Percentiles rank a stretch among this genome's conserved stretches.
Evolutionary conservation across 92 coral and sea anemone genomes (phyloP).

Genomic region (Isaurus tuberculatus): DNA sequence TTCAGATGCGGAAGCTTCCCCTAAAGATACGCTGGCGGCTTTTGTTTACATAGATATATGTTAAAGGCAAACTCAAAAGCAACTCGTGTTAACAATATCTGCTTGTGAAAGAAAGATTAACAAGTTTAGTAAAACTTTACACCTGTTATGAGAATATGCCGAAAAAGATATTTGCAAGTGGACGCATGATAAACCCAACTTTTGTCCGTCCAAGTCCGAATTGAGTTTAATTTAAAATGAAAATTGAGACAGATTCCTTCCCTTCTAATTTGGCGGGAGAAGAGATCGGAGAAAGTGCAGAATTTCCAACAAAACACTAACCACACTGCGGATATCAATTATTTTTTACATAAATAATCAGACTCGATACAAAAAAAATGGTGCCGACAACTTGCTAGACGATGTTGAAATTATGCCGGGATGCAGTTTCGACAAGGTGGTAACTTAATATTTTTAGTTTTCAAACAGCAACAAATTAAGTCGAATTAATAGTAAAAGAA

Average conservation of each 20-base stretch:
- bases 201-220: too few species aligned
- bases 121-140: neutral
- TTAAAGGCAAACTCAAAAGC: slow-evolving; percentile 3
- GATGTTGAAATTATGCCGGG: neutral
- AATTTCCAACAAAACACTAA: neutral
- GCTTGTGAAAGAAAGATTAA: neutral
- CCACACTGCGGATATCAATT: neutral
- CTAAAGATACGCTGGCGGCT: neutral
- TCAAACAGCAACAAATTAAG: slow-evolving; percentile 8
- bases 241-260: too few species aligned
- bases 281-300: neutral
- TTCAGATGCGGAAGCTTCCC: slow-evolving; percentile 4
- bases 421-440: neutral
- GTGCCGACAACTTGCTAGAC: neutral
- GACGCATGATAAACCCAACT: neutral
- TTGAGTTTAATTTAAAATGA: too few species aligned
- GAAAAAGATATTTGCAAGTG: neutral
- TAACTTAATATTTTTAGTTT: neutral
- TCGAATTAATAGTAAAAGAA: neutral
- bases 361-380: neutral
- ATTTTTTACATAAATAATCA: neutral
- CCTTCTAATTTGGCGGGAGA: too few species aligned
- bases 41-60: slow-evolving; percentile 26
- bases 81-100: neutral
- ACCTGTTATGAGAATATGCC: neutral